phyloP scores from a whole-genome alignment of 2,888 invertebrate species.

The Blera fallax region DNA sequence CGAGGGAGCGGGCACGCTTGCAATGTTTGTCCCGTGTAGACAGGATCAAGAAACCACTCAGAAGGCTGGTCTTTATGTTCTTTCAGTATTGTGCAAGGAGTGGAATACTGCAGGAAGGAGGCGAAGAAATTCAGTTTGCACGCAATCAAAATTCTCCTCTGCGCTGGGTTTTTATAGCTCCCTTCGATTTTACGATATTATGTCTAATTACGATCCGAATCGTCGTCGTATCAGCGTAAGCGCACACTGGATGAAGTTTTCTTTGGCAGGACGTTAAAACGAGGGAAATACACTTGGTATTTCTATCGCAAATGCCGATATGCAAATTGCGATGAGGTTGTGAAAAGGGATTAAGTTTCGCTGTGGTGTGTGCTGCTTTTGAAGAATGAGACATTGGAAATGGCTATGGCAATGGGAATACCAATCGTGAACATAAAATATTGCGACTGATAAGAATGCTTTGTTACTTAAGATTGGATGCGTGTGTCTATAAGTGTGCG shows the following conservation, averaged over 20 bases:
- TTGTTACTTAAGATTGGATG: not conserved
- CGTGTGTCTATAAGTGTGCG: not conserved
- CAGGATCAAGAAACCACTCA: slow-evolving; percentile 58
- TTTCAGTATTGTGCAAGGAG: not conserved
- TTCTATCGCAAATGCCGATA: slow-evolving; percentile 38
- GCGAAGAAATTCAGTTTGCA: slow-evolving; percentile 52
- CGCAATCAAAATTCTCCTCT: slow-evolving; percentile 63
- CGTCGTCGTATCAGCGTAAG: slow-evolving; percentile 17
- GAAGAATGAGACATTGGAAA: slow-evolving; percentile 14
- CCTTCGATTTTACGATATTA: slow-evolving; percentile 67
- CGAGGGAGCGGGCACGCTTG: slow-evolving; percentile 12
- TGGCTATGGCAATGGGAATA: slow-evolving; percentile 36
- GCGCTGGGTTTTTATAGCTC: slow-evolving; percentile 44
- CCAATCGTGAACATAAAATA: slow-evolving; percentile 49
- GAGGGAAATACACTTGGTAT: slow-evolving; percentile 16
- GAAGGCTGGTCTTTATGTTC: slow-evolving; percentile 31
- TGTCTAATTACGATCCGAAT: slow-evolving; percentile 69
- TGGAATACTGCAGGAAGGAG: not conserved
- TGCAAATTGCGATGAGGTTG: slow-evolving; percentile 50
- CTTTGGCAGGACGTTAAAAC: not conserved
- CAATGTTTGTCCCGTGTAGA: slow-evolving; percentile 27
- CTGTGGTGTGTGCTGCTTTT: slow-evolving; percentile 2
- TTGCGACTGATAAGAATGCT: slow-evolving; percentile 47
- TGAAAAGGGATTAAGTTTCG: slow-evolving; percentile 38
- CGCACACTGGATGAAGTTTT: slow-evolving; percentile 4